phyloP scores from a whole-genome alignment of 2,797 vertebrate species.

The Malacoraja senta region DNA sequence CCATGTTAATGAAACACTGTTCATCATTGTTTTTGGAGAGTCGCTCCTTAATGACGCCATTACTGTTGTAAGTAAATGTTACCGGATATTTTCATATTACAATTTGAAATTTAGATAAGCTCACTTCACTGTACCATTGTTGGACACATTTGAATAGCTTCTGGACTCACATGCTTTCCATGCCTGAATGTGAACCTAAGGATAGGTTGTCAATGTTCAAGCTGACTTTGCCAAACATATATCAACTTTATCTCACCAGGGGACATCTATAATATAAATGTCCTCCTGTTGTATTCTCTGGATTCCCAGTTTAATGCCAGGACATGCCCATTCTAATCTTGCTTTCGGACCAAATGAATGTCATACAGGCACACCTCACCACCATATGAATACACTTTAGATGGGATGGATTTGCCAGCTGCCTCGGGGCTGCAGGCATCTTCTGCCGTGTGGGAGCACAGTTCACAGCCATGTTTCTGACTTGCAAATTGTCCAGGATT shows the following conservation, averaged over 20 bases:
- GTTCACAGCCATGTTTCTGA: too few species aligned
- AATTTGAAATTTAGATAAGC: background rate
- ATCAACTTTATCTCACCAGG: background rate
- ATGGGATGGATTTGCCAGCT: too few species aligned
- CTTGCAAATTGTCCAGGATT: too few species aligned
- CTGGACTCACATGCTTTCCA: background rate
- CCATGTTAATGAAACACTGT: slow-evolving; percentile 85
- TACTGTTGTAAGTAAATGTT: slow-evolving; percentile 75
- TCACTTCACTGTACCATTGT: background rate
- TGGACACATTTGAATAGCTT: background rate
- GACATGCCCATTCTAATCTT: background rate
- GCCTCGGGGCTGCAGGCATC: too few species aligned
- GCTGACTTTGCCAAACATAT: background rate
- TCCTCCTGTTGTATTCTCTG: background rate
- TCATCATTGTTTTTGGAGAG: slow-evolving; percentile 93
- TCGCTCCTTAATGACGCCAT: slow-evolving; percentile 89
- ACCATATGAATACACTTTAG: too few species aligned
- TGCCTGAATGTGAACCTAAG: background rate
- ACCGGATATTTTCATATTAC: background rate
- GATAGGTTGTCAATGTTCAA: background rate
- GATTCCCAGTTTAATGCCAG: background rate
- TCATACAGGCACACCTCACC: too few species aligned
- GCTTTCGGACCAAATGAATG: background rate
- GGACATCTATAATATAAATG: background rate
- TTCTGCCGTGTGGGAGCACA: too few species aligned